These are phyloP conservation scores for Musca vetustissima DNA, from an alignment of 1,140 invertebrate species.

Conservation along the genomic window DNA sequence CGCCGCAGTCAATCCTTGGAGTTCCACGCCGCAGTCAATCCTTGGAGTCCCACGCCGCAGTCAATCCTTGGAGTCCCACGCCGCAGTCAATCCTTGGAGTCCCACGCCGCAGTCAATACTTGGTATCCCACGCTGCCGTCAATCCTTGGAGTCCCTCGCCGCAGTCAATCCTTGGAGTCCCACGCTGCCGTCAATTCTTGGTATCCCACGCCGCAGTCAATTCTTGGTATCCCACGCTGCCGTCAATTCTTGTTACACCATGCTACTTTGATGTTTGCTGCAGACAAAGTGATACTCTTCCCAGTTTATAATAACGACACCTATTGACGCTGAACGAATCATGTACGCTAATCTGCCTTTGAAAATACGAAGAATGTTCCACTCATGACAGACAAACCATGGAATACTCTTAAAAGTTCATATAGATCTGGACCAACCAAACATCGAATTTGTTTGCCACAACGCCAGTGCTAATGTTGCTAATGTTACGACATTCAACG, in stretches of 20 bases:
- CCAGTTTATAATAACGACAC: background rate
- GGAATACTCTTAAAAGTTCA: too few species aligned
- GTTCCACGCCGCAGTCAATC: conserved; percentile 39
- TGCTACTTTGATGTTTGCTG: background rate
- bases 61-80: conserved; percentile 33
- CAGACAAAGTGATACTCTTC: conserved; percentile 13
- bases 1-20: conserved; percentile 27
- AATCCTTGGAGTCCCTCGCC: conserved; percentile 35
- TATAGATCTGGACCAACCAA: too few species aligned
- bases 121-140: conserved; percentile 31
- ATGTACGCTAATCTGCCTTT: too few species aligned
- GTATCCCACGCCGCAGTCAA: conserved; percentile 32
- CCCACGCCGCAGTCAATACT: conserved; percentile 20
- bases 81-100: conserved; percentile 28
- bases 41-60: conserved; percentile 39
- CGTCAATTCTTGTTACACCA: conserved; percentile 28
- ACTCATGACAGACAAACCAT: too few species aligned
- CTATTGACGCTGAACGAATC: too few species aligned
- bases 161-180: conserved; percentile 35
- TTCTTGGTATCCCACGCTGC: conserved; percentile 14
- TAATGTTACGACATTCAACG: too few species aligned
- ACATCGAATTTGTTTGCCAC: too few species aligned
- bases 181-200: conserved; percentile 36
- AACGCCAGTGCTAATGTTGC: too few species aligned
- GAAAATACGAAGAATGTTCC: too few species aligned